Evolutionary conservation across 1,140 invertebrate species (phyloP).

Genomic region (Stenopsyche tienmushanensis): DNA sequence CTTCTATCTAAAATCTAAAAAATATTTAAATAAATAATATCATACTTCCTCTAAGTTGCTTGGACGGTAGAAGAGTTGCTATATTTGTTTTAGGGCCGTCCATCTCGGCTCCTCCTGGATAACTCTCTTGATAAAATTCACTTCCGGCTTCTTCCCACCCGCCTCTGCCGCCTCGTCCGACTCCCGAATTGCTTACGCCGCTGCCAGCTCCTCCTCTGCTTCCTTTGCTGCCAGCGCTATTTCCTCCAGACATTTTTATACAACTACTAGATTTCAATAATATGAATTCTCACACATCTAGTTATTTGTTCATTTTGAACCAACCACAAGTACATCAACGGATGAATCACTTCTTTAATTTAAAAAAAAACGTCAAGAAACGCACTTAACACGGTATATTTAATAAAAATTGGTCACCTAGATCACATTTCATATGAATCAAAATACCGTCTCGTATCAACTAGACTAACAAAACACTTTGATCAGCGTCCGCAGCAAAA

Average conservation of each 20-base stretch:
- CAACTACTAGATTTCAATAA: too few relatives aligned
- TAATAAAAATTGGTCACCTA: too few relatives aligned
- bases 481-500: too few relatives aligned
- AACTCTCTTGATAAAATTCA: conserved; percentile 84
- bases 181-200: conserved; percentile 28
- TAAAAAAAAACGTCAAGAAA: too few relatives aligned
- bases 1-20: conserved; percentile 1
- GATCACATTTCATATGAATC: too few relatives aligned
- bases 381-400: too few relatives aligned
- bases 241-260: conserved; percentile 54
- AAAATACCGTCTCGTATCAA: too few relatives aligned
- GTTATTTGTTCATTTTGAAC: too few relatives aligned
- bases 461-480: too few relatives aligned
- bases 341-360: too few relatives aligned
- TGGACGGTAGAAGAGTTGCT: conserved; percentile 73
- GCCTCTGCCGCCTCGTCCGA: conserved; percentile 43
- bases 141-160: conserved; percentile 83
- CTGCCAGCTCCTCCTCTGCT: conserved; percentile 17
- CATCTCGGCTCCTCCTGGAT: conserved; percentile 67
- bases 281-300: too few relatives aligned
- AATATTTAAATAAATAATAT: conserved; percentile 11
- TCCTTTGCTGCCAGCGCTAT: conserved; percentile 43
- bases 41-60: conserved; percentile 71
- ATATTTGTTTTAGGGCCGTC: conserved; percentile 64
- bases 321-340: too few relatives aligned